These are phyloP conservation scores for Vireo altiloquus DNA, from an alignment of 2,113 vertebrate species.

Conservation along the genomic window DNA sequence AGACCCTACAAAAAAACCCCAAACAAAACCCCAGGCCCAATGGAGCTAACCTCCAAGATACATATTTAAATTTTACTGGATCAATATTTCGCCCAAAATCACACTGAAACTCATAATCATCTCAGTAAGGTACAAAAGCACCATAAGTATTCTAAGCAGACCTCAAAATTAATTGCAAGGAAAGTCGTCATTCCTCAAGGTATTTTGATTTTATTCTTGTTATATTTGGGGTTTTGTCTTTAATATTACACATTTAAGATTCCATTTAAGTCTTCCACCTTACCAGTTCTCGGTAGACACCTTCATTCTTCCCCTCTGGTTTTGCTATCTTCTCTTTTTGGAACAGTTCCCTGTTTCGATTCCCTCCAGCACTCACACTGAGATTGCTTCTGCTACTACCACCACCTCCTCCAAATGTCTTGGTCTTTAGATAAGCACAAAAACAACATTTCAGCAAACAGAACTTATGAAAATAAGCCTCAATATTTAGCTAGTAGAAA, in stretches of 20 bases:
- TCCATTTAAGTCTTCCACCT: conserved; percentile 37
- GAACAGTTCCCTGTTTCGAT: conserved; percentile 81
- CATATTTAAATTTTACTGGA: background rate
- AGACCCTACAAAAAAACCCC: background rate
- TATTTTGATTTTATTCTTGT: background rate
- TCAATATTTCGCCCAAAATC: background rate
- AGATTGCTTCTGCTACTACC: conserved; percentile 90
- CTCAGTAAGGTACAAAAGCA: background rate
- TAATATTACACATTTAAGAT: background rate
- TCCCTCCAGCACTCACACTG: conserved; percentile 73
- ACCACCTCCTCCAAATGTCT: conserved; percentile 93
- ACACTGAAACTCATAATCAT: background rate
- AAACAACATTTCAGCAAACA: conserved; percentile 27
- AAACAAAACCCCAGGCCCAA: background rate
- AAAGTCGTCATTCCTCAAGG: background rate
- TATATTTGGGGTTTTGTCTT: background rate
- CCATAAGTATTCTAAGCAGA: background rate
- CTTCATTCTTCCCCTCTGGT: conserved; percentile 85
- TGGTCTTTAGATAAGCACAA: conserved; percentile 74
- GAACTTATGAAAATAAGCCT: conserved; percentile 17
- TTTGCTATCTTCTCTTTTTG: conserved; percentile 82
- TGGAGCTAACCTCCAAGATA: background rate
- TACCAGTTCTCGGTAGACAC: conserved; percentile 93
- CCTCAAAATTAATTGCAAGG: background rate
- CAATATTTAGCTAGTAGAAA: conserved; percentile 12